Conservation (phyloP, 2,797 vertebrate species). For the Eidolon dupreanum region DNA sequence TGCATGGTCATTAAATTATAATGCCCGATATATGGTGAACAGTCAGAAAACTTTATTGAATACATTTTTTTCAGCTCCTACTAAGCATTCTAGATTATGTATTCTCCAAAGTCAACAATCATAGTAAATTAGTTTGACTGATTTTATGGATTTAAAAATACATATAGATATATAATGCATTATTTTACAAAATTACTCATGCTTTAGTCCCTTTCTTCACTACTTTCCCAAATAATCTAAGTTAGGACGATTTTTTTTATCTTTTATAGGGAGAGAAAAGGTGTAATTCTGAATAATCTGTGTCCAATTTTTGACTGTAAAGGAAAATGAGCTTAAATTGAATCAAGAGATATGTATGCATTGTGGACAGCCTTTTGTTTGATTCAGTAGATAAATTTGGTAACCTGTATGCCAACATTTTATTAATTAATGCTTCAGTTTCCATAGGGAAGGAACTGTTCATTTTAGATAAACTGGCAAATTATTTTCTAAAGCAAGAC, state of each 20-base stretch:
- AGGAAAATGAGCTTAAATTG: not conserved
- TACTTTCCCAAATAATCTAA: not conserved
- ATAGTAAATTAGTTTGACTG: not conserved
- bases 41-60: conserved; percentile 21
- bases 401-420: not conserved
- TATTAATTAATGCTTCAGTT: not conserved
- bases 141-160: not conserved
- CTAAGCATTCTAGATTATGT: not conserved
- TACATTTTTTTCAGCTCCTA: conserved; percentile 4
- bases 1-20: not conserved
- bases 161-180: not conserved
- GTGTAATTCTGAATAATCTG: not conserved
- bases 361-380: not conserved
- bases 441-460: not conserved
- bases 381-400: not conserved
- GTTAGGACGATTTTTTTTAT: not conserved
- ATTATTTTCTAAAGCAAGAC: not conserved
- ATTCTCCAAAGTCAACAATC: not conserved
- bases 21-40: not conserved
- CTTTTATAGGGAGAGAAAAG: not conserved
- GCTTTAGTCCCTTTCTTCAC: not conserved
- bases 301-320: not conserved
- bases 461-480: not conserved
- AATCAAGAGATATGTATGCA: not conserved
- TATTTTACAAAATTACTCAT: conserved; percentile 5